A percentile compares a stretch with the other conserved stretches of the same genome.
Conservation (phyloP, 30 jellyfish, hydroid and myxozoan species). For the Turritopsis dohrnii region DNA sequence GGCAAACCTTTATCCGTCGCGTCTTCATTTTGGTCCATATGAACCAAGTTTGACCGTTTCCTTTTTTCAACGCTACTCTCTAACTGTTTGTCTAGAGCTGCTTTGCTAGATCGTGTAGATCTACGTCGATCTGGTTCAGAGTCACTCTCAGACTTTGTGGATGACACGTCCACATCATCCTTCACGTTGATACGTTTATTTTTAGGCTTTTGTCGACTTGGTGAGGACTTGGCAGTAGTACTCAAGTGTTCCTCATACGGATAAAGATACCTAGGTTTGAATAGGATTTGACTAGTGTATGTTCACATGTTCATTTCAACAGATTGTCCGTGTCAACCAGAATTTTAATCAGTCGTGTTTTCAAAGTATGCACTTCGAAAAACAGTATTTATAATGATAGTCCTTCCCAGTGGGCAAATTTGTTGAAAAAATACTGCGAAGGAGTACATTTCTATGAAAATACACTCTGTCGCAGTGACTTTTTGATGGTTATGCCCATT, state of each 20-base stretch:
- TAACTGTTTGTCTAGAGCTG: conserved; percentile 34
- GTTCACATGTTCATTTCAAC: too few relatives aligned
- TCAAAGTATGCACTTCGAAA: too few relatives aligned
- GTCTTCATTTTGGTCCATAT: background rate
- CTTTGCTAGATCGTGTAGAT: conserved; percentile 60
- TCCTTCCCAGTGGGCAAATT: too few relatives aligned
- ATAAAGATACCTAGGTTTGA: conserved; percentile 46
- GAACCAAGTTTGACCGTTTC: background rate
- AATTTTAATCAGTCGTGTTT: too few relatives aligned
- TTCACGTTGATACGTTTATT: conserved; percentile 20
- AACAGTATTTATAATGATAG: too few relatives aligned
- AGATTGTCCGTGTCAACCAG: too few relatives aligned
- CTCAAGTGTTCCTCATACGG: conserved; percentile 74
- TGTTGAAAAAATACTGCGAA: too few relatives aligned
- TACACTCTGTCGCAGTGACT: too few relatives aligned
- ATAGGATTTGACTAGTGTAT: too few relatives aligned
- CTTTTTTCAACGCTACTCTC: conserved; percentile 29
- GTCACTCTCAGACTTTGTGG: conserved; percentile 80
- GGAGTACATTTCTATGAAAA: too few relatives aligned
- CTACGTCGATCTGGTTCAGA: conserved; percentile 86
- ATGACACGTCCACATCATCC: conserved; percentile 24
- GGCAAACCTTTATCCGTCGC: background rate
- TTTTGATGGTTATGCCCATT: too few relatives aligned
- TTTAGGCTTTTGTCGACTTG: conserved; percentile 24
- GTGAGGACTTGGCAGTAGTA: conserved; percentile 24